Evolutionary conservation across 2,797 vertebrate species (phyloP).

Genomic region (Gastrophryne carolinensis): DNA sequence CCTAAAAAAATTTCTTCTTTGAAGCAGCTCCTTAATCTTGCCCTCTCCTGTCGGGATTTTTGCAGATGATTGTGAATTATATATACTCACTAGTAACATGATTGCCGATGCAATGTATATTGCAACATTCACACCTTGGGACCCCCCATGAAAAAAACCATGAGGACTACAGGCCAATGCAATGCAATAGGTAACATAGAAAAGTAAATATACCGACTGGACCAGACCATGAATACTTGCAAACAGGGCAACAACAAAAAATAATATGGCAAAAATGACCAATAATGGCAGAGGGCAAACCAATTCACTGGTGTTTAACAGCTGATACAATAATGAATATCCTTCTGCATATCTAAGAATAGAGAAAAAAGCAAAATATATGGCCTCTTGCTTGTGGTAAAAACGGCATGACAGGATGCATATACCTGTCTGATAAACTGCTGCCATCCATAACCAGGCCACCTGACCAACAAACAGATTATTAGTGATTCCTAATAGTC

Average conservation of each 20-base stretch:
- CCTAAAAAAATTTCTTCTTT: conserved; percentile 59
- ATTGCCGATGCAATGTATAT: conserved; percentile 73
- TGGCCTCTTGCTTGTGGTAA: conserved; percentile 73
- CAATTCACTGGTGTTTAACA: conserved; percentile 60
- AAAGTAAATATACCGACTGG: conserved; percentile 75
- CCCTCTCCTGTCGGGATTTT: conserved; percentile 67
- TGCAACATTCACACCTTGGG: conserved; percentile 78
- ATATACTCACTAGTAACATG: conserved; percentile 71
- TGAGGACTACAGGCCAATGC: conserved; percentile 72
- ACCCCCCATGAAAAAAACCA: conserved; percentile 75
- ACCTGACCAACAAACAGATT: conserved; percentile 72
- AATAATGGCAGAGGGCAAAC: conserved; percentile 70
- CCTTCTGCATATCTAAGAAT: conserved; percentile 78
- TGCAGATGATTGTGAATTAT: conserved; percentile 63
- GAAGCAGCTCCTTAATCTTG: conserved; percentile 63
- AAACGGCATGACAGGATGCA: conserved; percentile 69
- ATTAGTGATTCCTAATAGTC: conserved; percentile 73
- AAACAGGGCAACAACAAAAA: conserved; percentile 74
- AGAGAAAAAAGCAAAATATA: conserved; percentile 77
- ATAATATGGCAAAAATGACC: conserved; percentile 77
- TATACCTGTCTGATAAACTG: conserved; percentile 73
- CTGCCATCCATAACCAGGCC: conserved; percentile 85
- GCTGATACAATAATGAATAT: conserved; percentile 69
- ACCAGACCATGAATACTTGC: conserved; percentile 68
- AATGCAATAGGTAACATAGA: conserved; percentile 77